These are phyloP conservation scores for Melangyna quadrimaculata DNA, from an alignment of 2,888 invertebrate genomes.

Conservation along the genomic window DNA sequence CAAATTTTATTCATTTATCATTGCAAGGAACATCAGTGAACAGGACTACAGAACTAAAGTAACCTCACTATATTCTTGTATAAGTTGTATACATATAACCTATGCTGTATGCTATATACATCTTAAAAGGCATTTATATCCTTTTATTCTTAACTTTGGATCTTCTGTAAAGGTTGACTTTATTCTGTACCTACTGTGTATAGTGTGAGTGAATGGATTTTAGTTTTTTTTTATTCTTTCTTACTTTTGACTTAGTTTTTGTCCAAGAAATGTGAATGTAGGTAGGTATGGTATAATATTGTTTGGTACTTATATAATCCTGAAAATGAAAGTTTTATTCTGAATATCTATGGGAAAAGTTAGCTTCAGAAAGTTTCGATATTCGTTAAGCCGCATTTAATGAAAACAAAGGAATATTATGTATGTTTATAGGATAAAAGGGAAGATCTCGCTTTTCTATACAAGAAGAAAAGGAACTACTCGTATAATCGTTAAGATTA, in stretches of 20 bases:
- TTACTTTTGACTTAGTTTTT: constrained; percentile 44
- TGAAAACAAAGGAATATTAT: constrained; percentile 63
- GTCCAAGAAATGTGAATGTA: constrained; percentile 54
- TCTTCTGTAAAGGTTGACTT: background rate
- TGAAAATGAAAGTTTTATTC: constrained; percentile 65
- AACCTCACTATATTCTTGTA: constrained; percentile 34
- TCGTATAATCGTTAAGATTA: background rate
- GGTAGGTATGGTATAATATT: constrained; percentile 31
- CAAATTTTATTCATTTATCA: constrained; percentile 70
- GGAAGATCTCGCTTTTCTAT: constrained; percentile 4
- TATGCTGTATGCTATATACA: constrained; percentile 34
- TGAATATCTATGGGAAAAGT: constrained; percentile 62
- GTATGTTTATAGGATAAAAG: background rate
- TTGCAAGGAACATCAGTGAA: constrained; percentile 21
- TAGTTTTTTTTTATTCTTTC: background rate
- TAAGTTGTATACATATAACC: constrained; percentile 41
- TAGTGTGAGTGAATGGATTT: background rate
- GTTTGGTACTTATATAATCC: constrained; percentile 38
- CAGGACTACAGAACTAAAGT: constrained; percentile 14
- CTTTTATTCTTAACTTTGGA: constrained; percentile 17
- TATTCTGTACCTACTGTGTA: too few relatives aligned
- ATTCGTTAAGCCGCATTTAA: constrained; percentile 71
- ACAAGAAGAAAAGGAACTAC: background rate
- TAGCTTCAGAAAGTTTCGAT: constrained; percentile 65
- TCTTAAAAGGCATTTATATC: constrained; percentile 63